These are phyloP conservation scores for Morus bassanus DNA, from an alignment of 2,797 vertebrate genomes.

Conservation along the genomic window DNA sequence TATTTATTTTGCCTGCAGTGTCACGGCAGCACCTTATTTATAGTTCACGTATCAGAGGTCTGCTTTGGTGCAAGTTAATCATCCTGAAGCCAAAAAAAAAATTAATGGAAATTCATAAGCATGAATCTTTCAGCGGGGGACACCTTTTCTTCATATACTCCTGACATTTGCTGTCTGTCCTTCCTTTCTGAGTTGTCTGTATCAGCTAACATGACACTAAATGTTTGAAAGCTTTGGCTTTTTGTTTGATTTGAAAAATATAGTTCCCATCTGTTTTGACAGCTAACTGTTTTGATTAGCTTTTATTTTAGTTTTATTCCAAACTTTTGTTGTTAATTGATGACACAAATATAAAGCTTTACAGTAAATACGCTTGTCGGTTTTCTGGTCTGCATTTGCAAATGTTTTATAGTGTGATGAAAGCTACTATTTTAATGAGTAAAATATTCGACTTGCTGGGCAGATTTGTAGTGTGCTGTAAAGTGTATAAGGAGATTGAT, in stretches of 20 bases:
- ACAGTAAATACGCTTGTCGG: constrained; percentile 9
- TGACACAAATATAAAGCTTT: constrained; percentile 52
- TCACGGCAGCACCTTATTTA: background rate
- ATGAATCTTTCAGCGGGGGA: background rate
- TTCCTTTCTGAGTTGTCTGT: constrained; percentile 12
- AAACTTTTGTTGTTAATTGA: constrained; percentile 57
- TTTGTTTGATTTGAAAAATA: constrained; percentile 47
- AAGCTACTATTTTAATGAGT: constrained; percentile 29
- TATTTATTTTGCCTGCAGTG: constrained; percentile 52
- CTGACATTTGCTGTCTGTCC: background rate
- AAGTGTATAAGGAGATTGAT: background rate
- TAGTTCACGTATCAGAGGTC: background rate
- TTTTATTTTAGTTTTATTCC: constrained; percentile 53
- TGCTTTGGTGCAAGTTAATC: constrained; percentile 27
- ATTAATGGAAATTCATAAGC: constrained; percentile 6
- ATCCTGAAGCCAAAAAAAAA: background rate
- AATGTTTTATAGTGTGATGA: constrained; percentile 41
- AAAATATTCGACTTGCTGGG: constrained; percentile 7
- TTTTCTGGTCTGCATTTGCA: constrained; percentile 46
- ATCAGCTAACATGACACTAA: constrained; percentile 22
- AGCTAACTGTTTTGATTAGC: constrained; percentile 52
- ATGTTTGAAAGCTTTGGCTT: constrained; percentile 27
- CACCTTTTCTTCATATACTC: constrained; percentile 1
- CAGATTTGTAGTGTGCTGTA: constrained; percentile 30
- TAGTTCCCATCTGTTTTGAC: constrained; percentile 59